Percentiles rank a stretch among this genome's conserved stretches.
These are phyloP conservation scores for Apodemus speciosus DNA, from an alignment of 2,113 vertebrate species.

Conservation along the genomic window DNA sequence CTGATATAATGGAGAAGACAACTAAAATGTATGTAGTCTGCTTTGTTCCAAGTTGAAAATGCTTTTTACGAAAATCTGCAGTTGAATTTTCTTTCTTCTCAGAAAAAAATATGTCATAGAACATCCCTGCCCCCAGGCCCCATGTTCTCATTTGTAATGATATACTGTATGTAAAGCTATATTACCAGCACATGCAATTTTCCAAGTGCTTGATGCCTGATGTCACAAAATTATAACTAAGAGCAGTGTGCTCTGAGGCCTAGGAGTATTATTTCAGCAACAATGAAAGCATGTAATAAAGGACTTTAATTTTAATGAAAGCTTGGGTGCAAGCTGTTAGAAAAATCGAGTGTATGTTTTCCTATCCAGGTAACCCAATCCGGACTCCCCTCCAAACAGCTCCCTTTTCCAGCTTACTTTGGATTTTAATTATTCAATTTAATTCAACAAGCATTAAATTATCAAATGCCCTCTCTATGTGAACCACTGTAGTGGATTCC, in stretches of 20 bases:
- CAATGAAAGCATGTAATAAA: slow-evolving; percentile 71
- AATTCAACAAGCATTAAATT: slow-evolving; percentile 51
- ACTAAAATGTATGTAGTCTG: slow-evolving; percentile 1
- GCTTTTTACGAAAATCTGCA: slow-evolving; percentile 51
- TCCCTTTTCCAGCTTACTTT: slow-evolving; percentile 65
- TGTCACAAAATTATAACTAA: slow-evolving; percentile 79
- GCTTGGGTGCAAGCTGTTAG: slow-evolving; percentile 71
- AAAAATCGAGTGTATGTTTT: slow-evolving; percentile 57
- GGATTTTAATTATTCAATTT: slow-evolving; percentile 66
- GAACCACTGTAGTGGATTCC: background rate
- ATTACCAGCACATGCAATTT: slow-evolving; percentile 70
- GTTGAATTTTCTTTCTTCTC: slow-evolving; percentile 58
- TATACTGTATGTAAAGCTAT: slow-evolving; percentile 71
- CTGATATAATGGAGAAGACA: slow-evolving; percentile 28
- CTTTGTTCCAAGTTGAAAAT: slow-evolving; percentile 26
- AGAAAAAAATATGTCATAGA: slow-evolving; percentile 57
- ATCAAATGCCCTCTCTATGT: slow-evolving; percentile 23
- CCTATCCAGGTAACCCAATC: slow-evolving; percentile 59
- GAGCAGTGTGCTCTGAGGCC: slow-evolving; percentile 69
- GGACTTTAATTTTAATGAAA: slow-evolving; percentile 75
- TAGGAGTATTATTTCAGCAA: slow-evolving; percentile 66
- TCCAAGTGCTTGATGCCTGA: slow-evolving; percentile 72
- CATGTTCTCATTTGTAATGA: slow-evolving; percentile 75
- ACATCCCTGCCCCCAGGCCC: slow-evolving; percentile 63
- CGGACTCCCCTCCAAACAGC: background rate